These are phyloP conservation scores for Leptosomus discolor DNA, from an alignment of 2,113 vertebrate species.

Conservation along the genomic window DNA sequence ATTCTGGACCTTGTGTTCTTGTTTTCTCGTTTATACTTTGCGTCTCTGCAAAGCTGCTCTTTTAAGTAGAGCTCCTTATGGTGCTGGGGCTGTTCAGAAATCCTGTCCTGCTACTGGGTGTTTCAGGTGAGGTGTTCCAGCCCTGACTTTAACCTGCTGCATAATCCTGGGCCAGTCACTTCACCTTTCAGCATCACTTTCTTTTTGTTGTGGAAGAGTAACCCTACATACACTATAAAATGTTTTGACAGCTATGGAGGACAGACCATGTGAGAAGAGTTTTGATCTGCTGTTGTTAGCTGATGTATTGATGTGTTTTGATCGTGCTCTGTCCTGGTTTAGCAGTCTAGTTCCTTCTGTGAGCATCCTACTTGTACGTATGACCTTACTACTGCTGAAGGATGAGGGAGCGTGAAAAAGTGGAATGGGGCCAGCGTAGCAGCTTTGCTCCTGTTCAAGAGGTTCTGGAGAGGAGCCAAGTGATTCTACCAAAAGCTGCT, in stretches of 20 bases:
- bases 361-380: background rate
- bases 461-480: constrained; percentile 12
- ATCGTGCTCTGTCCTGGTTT: background rate
- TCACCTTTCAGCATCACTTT: background rate
- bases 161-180: background rate
- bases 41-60: background rate
- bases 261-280: background rate
- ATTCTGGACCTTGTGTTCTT: background rate
- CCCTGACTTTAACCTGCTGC: background rate
- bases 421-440: background rate
- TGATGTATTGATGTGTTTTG: background rate
- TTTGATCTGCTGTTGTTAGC: background rate
- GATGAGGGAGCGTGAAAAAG: background rate
- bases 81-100: background rate
- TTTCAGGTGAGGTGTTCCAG: background rate
- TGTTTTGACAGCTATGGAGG: background rate
- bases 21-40: background rate
- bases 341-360: background rate
- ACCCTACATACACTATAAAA: accelerated
- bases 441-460: constrained; percentile 9
- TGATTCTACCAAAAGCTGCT: constrained; percentile 6
- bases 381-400: constrained; percentile 47
- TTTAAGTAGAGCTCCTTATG: background rate
- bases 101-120: background rate
- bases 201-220: background rate